Conservation (phyloP, 23 tunicate species). For the Styela plicata region DNA sequence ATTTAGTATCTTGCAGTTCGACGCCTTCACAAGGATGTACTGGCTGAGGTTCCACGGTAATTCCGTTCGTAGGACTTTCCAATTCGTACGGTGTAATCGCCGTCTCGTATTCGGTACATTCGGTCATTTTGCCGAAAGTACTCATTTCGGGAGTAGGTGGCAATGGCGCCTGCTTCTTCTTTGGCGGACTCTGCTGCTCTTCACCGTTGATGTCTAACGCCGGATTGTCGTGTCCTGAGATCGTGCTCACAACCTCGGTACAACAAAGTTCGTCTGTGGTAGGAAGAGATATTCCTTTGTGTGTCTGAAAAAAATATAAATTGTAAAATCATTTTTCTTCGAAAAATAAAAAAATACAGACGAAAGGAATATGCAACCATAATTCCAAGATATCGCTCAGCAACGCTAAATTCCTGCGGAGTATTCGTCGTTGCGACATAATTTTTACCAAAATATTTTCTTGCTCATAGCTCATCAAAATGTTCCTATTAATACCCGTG, state of each 20-base stretch:
- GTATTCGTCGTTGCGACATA: too few species aligned
- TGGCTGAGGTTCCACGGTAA: neutral
- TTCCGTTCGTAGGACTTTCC: neutral
- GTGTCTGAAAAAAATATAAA: neutral
- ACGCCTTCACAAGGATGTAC: neutral
- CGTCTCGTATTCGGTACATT: constrained; percentile 1
- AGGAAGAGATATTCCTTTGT: neutral
- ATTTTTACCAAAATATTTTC: too few species aligned
- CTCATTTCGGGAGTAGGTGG: constrained; percentile 7
- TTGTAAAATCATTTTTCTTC: too few species aligned
- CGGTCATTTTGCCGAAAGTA: neutral
- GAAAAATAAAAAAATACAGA: too few species aligned
- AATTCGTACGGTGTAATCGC: neutral
- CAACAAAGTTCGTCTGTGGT: constrained; percentile 7
- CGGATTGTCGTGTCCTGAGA: constrained; percentile 3
- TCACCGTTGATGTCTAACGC: neutral
- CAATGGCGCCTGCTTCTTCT: constrained; percentile 10
- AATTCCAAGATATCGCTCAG: too few species aligned
- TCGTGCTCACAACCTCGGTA: neutral
- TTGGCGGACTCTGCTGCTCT: neutral
- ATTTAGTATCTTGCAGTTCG: constrained; percentile 5
- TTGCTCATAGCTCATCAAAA: too few species aligned
- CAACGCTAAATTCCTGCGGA: too few species aligned
- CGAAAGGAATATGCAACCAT: too few species aligned
- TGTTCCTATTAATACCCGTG: too few species aligned